These are phyloP conservation scores for Aphelinus certus DNA, from an alignment of 1,140 invertebrate species.

Conservation along the genomic window DNA sequence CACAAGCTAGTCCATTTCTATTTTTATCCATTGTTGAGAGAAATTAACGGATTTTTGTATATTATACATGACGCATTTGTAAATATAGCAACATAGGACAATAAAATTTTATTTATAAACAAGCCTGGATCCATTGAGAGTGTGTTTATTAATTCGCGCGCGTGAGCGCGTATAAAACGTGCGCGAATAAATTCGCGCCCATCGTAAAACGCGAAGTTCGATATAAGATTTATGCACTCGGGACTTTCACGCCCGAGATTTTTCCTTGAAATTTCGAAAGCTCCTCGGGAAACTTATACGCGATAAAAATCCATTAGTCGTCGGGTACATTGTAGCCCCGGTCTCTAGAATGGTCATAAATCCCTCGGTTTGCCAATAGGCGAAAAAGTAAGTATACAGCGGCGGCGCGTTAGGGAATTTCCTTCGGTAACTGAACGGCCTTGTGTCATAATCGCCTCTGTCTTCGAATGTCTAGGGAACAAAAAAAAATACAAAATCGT, in stretches of 20 bases:
- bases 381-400: slow-evolving; percentile 8
- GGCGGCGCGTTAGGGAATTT: too few relatives aligned
- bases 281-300: slow-evolving; percentile 5
- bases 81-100: too few relatives aligned
- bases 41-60: too few relatives aligned
- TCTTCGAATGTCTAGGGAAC: slow-evolving; percentile 14
- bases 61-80: too few relatives aligned
- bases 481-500: not conserved
- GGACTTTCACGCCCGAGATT: not conserved
- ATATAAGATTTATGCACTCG: slow-evolving; percentile 13
- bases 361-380: slow-evolving; percentile 25
- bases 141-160: too few relatives aligned
- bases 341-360: slow-evolving; percentile 11
- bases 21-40: too few relatives aligned
- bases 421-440: not conserved
- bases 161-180: too few relatives aligned
- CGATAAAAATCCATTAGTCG: slow-evolving; percentile 34
- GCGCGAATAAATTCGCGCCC: not conserved
- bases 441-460: slow-evolving; percentile 10
- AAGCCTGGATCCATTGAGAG: too few relatives aligned
- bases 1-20: slow-evolving; percentile 51
- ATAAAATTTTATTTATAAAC: too few relatives aligned
- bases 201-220: not conserved
- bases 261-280: slow-evolving; percentile 15
- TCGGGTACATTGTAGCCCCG: not conserved